Conservation (phyloP, 2,888 invertebrate species). For the Philonicus albiceps region DNA sequence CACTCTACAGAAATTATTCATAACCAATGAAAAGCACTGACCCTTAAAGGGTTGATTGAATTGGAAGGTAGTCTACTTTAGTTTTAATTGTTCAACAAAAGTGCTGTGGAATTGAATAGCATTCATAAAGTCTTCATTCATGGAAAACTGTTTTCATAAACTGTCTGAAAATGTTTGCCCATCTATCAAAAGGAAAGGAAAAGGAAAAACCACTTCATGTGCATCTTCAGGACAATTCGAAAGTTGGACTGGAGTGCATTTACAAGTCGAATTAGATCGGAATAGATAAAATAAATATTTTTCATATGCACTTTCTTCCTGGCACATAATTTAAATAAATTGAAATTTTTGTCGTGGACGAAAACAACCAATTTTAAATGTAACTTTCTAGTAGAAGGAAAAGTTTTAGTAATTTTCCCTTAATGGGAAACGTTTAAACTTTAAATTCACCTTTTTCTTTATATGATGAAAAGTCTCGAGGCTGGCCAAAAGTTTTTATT, state of each 20-base stretch:
- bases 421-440: background rate
- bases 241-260: background rate
- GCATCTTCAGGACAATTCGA: background rate
- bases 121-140: background rate
- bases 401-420: background rate
- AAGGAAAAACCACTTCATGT: background rate
- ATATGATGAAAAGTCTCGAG: background rate
- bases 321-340: background rate
- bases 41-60: background rate
- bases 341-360: background rate
- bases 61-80: background rate
- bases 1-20: background rate
- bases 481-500: background rate
- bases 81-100: background rate
- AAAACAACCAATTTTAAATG: background rate
- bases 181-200: background rate
- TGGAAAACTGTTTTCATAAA: background rate
- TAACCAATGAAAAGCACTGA: background rate
- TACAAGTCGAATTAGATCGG: background rate
- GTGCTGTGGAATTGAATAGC: background rate
- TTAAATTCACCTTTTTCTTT: background rate
- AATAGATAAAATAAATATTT: background rate
- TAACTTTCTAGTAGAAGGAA: background rate
- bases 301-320: background rate
- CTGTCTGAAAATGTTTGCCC: background rate